Evolutionary conservation across 2,888 invertebrate genomes (phyloP), one percentile per base, ranked within the genome.

Genomic region (Eustalomyia histrio): DNA sequence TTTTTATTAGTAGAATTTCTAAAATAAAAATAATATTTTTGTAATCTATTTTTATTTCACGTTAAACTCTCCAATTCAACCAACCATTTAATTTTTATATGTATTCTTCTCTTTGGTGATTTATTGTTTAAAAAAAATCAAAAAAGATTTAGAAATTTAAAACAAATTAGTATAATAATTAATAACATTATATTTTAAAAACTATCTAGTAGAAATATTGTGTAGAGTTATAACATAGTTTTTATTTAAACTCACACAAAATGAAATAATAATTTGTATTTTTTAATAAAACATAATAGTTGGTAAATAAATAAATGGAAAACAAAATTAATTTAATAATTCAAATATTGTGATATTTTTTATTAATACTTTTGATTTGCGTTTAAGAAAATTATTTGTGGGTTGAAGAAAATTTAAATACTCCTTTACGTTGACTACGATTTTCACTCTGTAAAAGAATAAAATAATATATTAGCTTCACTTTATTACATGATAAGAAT

Each of bases 331-430:
- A 80, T 58, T 68, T 55, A 64, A 68, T 58, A 71, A 78, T 68
- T 50, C 50, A 80, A 65, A 33, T 33, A 53, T 35, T 69, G 16
- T 75, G 60, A n/a, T n/a, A 6, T 75, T 47, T n/a, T 68, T 63
- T 52, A 43, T 39, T 65, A 75, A 75, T 75, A 67, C 75, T 75
- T 60, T 58, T 39, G 6, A 71, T 35, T 50, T 71, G 50, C 18
- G 29, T 18, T 12, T 61, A 57, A 29, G 9, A 10, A 35, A 69
- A 69, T 83, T 79, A 85, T 82, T 88, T 89, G 63, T 86, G 85
- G 65, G 85, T 84, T 14, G 89, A 86, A n/a, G 90, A 85, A 82
- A 90, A 90, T 81, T 90, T 90, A 79, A 90, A 90, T 52, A 90
- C 90, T 12, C 89, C 88, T 82, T 87, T 91, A 79, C 88, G 86